Evolutionary conservation across 2,113 vertebrate genomes (phyloP).

Genomic region (Lophochroa leadbeateri): DNA sequence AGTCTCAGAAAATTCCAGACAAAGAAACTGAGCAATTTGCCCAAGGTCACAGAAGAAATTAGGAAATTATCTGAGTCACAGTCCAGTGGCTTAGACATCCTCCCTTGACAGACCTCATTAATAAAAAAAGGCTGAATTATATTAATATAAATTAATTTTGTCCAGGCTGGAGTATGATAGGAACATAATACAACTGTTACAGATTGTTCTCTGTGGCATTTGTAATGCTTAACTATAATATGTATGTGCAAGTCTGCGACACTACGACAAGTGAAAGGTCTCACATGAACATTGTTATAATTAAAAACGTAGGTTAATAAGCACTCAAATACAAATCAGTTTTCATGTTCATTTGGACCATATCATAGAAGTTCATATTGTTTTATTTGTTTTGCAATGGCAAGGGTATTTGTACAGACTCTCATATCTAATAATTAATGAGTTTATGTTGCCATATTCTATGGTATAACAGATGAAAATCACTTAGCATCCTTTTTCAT

Average conservation of each 20-base stretch:
- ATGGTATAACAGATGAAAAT: neutral
- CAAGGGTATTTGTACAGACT: neutral
- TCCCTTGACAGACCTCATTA: slow-evolving; percentile 36
- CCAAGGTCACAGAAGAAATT: slow-evolving; percentile 45
- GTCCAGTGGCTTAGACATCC: slow-evolving; percentile 26
- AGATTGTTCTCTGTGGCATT: neutral
- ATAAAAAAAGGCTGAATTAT: slow-evolving; percentile 39
- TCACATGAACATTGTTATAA: neutral
- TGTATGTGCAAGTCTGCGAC: neutral
- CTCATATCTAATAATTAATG: neutral
- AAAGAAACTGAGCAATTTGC: neutral
- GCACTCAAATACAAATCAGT: neutral
- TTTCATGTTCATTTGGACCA: neutral
- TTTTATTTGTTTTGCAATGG: neutral
- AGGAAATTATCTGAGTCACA: slow-evolving; percentile 57
- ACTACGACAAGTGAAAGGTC: neutral
- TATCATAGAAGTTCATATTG: neutral
- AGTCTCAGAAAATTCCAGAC: neutral
- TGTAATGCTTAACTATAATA: neutral
- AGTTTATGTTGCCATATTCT: neutral
- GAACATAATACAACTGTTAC: neutral
- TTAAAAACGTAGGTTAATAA: neutral
- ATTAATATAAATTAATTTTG: slow-evolving; percentile 51
- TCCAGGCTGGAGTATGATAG: neutral
- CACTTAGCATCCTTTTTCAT: neutral